These are phyloP conservation scores for Hypocryptadius cinnamomeus DNA, from an alignment of 2,113 vertebrate genomes.

Conservation along the genomic window DNA sequence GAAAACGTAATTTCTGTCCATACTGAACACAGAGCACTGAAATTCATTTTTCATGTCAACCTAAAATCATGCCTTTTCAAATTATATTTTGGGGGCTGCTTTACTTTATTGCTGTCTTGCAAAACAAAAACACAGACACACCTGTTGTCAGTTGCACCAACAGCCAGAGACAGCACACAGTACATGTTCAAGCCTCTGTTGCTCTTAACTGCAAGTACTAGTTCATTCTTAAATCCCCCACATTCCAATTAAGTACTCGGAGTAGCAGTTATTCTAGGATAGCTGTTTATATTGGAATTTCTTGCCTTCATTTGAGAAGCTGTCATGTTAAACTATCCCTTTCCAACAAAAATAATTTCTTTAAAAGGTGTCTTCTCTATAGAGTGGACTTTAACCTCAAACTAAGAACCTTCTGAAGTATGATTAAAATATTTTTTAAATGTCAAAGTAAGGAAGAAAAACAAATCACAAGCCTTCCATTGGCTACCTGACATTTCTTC, in stretches of 20 bases:
- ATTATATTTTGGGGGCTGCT: neutral
- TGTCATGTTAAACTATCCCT: neutral
- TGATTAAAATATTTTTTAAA: neutral
- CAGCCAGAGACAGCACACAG: neutral
- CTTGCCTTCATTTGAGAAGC: neutral
- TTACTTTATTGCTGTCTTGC: neutral
- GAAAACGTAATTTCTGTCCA: neutral
- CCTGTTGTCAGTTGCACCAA: neutral
- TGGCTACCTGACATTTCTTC: slow-evolving; percentile 56
- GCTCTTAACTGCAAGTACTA: neutral
- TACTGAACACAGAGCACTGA: neutral
- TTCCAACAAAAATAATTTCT: neutral
- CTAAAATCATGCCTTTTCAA: neutral
- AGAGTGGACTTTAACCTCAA: neutral
- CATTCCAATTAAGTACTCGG: neutral
- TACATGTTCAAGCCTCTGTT: neutral
- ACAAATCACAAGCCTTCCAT: neutral
- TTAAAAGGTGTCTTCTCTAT: neutral
- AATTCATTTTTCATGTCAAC: neutral
- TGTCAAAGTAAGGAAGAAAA: neutral
- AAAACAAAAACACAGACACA: neutral
- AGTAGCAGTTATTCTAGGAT: neutral
- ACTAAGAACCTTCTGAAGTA: neutral
- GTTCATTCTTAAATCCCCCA: neutral
- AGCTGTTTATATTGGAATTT: neutral